A percentile compares a stretch with the other conserved stretches of the same genome.
phyloP scores from a whole-genome alignment of 2,797 vertebrate genomes.

The Arremon aurantiirostris region DNA sequence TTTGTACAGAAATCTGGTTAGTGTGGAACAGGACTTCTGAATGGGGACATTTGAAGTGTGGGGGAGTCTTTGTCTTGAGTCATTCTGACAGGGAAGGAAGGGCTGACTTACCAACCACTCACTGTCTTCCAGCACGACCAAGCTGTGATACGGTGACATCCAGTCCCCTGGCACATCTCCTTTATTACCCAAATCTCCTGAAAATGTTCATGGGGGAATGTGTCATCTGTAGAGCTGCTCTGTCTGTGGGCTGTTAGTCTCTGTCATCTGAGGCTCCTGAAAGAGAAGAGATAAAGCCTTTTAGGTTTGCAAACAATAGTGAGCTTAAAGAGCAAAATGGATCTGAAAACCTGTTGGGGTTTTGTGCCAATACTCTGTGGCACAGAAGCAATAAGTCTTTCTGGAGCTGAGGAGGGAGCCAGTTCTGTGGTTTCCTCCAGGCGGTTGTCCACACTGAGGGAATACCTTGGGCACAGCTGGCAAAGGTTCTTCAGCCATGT shows the following conservation, averaged over 20 bases:
- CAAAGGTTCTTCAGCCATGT: rapidly evolving
- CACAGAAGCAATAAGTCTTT: background rate
- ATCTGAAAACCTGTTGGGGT: conserved; percentile 33
- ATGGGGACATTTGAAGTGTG: conserved; percentile 11
- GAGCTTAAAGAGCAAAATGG: conserved; percentile 24
- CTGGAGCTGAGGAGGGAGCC: background rate
- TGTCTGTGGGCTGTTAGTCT: background rate
- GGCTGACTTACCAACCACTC: conserved; percentile 33
- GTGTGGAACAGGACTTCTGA: conserved; percentile 23
- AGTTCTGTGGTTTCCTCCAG: background rate
- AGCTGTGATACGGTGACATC: conserved; percentile 23
- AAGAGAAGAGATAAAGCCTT: conserved; percentile 17
- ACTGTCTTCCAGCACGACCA: conserved; percentile 15
- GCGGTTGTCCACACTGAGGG: background rate
- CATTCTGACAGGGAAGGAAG: conserved; percentile 37
- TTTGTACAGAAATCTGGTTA: conserved; percentile 9
- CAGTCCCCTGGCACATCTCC: background rate
- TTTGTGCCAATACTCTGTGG: background rate
- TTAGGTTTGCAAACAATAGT: conserved; percentile 38
- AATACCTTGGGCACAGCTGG: background rate
- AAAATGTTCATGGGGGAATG: background rate
- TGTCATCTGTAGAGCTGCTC: background rate
- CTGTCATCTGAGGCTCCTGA: background rate
- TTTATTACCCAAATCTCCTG: background rate
- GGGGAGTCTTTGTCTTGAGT: conserved; percentile 56